A percentile compares a stretch with the other conserved stretches of the same genome.
Evolutionary conservation across 2,888 invertebrate species (phyloP).

Genomic region (Muscina levida): DNA sequence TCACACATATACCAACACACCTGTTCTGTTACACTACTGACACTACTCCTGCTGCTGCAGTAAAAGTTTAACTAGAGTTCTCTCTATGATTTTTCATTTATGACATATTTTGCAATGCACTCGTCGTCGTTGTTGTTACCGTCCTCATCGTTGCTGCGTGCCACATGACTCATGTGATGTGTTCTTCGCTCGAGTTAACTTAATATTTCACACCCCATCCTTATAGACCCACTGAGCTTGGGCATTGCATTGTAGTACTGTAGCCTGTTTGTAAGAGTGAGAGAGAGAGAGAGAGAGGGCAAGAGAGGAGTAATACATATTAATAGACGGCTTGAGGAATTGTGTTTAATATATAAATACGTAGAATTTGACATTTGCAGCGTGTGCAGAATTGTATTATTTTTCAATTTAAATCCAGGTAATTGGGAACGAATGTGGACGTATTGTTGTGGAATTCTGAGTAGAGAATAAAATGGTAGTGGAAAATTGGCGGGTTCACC

Average conservation of each 20-base stretch:
- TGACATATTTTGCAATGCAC: conserved; percentile 50
- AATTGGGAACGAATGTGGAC: too few species aligned
- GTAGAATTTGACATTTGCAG: conserved; percentile 25
- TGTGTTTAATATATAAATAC: conserved; percentile 19
- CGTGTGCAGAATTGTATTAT: conserved; percentile 14
- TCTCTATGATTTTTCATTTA: conserved; percentile 64
- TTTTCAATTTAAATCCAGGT: conserved; percentile 12
- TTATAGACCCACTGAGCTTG: neutral
- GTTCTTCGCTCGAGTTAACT: conserved; percentile 16
- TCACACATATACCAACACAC: too few species aligned
- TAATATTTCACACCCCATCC: conserved; percentile 26
- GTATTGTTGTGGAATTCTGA: too few species aligned
- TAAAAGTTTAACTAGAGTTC: conserved; percentile 48
- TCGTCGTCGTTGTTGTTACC: neutral
- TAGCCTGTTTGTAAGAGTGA: neutral
- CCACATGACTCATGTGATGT: neutral
- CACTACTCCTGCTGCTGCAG: neutral
- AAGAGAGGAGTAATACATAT: conserved; percentile 2
- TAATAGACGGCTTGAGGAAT: neutral
- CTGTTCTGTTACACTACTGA: too few species aligned
- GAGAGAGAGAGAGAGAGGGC: neutral
- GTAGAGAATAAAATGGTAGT: too few species aligned
- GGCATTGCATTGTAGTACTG: neutral
- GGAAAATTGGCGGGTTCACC: too few species aligned
- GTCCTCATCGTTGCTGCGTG: neutral